Evolutionary conservation across 1,140 invertebrate genomes (phyloP), one percentile per base, ranked within the genome.

Genomic region (Vollenhovia emeryi): DNA sequence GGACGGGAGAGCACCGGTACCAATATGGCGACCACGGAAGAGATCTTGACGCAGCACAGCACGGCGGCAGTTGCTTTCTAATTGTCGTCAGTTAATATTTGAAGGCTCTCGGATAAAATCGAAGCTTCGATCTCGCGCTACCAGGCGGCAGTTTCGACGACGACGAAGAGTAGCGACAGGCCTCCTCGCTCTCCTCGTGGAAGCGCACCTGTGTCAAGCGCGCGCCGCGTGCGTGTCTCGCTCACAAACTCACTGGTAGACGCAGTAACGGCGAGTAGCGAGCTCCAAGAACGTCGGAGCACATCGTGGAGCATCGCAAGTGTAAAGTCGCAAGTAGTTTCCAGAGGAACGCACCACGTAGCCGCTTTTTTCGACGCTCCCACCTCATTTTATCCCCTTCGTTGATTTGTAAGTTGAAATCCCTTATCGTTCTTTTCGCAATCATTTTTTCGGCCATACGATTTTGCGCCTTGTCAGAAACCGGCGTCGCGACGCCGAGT

Each of bases 141-240:
- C 88, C 45, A 90, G 89, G 76, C 83, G 90, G 90, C 83, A 90
- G 87, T 57, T 45, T 33, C 21, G 33, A 50, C 86, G 75, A 75
- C 83, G 68, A 45, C 45, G 57, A 48, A 3, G 74, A 78, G 30
- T 36, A 45, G n/a, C 48, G 27, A n/a, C 74, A 24, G 18, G 27
- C 60, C 40, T 13, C 59, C 75, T 82, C 76, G 66, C 68, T 55
- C 74, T 88, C 76, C 66, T 60, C 90, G 89, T 87, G 86, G 82
- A 76, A 66, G 82, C 82, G 85, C 91, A 92, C 91, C 89, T 92
- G 91, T 92, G 91, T 92, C 91, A 92, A 92, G 89, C 86, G 60
- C 60, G 76, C 62, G 69, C 86, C 88, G 87, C 74, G 84, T 87
- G 66, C 55, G 73, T 78, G 82, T 85, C 66, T 84, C 87, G 64